phyloP scores from a whole-genome alignment of 2,113 vertebrate species.

The Zeus faber region DNA sequence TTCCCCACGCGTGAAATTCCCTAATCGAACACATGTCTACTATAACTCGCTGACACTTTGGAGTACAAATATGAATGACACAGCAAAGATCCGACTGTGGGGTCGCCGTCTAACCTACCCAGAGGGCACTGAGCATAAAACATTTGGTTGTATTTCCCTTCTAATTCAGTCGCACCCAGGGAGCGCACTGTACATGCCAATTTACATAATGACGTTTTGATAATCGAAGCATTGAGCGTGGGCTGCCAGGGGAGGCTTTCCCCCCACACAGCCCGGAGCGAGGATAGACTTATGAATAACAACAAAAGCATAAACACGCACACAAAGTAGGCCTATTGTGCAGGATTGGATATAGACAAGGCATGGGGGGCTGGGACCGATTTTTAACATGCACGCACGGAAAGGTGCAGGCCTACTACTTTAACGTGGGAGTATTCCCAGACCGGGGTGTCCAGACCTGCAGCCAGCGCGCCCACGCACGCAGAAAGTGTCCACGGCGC shows the following conservation, averaged over 20 bases:
- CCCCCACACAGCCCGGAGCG: slow-evolving; percentile 38
- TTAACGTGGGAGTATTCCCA: neutral
- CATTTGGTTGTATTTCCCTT: slow-evolving; percentile 51
- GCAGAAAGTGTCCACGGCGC: slow-evolving; percentile 12
- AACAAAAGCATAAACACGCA: slow-evolving; percentile 48
- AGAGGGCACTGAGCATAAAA: slow-evolving; percentile 57
- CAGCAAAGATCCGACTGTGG: slow-evolving; percentile 57
- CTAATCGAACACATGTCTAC: slow-evolving; percentile 27
- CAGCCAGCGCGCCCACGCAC: neutral
- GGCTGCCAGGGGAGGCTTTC: slow-evolving; percentile 43
- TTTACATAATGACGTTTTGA: slow-evolving; percentile 77
- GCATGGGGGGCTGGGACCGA: neutral
- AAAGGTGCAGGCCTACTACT: neutral
- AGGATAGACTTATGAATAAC: slow-evolving; percentile 52
- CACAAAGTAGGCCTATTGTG: slow-evolving; percentile 45
- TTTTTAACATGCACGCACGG: neutral
- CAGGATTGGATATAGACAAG: slow-evolving; percentile 35
- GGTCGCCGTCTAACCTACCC: slow-evolving; percentile 48
- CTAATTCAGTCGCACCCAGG: slow-evolving; percentile 68
- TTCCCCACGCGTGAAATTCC: slow-evolving; percentile 4
- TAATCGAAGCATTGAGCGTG: slow-evolving; percentile 61
- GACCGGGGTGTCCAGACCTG: neutral
- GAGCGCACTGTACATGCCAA: slow-evolving; percentile 69
- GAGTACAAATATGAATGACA: slow-evolving; percentile 49
- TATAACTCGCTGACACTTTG: slow-evolving; percentile 48